Conservation (phyloP, 2,797 vertebrate species). For the Pitangus sulphuratus region DNA sequence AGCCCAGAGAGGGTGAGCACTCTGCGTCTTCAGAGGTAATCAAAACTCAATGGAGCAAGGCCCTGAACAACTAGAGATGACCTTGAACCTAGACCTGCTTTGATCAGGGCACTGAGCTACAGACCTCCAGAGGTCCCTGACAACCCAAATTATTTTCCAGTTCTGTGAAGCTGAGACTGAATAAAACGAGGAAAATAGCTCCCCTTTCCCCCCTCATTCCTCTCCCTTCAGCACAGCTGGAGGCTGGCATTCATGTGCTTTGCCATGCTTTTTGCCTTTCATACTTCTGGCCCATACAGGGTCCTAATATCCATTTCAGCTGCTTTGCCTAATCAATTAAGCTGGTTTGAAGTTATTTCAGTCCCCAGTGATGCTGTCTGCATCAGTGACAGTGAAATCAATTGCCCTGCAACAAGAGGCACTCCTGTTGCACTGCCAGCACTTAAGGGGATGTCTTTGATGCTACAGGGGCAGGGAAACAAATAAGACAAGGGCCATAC, state of each 20-base stretch:
- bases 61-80: background rate
- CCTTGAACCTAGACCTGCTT: slow-evolving; percentile 10
- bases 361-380: background rate
- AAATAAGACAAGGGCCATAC: background rate
- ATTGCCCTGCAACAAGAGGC: background rate
- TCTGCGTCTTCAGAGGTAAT: background rate
- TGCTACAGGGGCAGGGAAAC: background rate
- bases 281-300: background rate
- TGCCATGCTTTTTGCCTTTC: background rate
- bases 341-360: slow-evolving; percentile 19
- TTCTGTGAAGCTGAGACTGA: background rate
- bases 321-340: slow-evolving; percentile 25
- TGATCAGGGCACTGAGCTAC: background rate
- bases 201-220: background rate
- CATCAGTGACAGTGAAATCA: slow-evolving; percentile 14
- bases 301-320: background rate
- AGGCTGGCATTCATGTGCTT: background rate
- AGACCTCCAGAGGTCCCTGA: background rate
- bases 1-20: background rate
- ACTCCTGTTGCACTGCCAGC: background rate
- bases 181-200: background rate
- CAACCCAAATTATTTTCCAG: background rate
- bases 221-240: slow-evolving; percentile 2
- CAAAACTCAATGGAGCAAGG: background rate
- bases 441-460: background rate